These are phyloP conservation scores for Hemiprocne comata DNA, from an alignment of 2,113 vertebrate genomes.

Conservation along the genomic window DNA sequence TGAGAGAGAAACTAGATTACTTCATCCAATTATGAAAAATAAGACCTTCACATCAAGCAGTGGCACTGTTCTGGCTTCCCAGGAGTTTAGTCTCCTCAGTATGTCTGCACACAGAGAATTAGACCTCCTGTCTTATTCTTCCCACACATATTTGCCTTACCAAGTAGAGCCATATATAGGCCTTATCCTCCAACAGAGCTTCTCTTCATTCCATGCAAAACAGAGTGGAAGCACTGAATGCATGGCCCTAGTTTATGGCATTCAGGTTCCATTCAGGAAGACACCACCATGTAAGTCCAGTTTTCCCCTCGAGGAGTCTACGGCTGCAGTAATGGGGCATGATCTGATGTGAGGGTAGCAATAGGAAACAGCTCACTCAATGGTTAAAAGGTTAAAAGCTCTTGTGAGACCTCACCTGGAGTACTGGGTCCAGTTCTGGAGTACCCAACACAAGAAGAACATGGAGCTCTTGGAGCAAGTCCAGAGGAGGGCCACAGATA, in stretches of 20 bases:
- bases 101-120: background rate
- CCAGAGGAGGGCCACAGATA: too few species aligned
- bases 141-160: background rate
- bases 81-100: background rate
- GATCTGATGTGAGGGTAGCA: background rate
- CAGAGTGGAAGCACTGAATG: background rate
- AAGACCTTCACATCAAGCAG: background rate
- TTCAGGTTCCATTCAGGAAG: background rate
- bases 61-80: background rate
- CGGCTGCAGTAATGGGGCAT: rapidly evolving
- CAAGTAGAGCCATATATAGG: background rate
- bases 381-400: too few species aligned
- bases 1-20: background rate
- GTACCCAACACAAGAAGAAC: too few species aligned
- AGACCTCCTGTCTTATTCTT: background rate
- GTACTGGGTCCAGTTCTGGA: too few species aligned
- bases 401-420: too few species aligned
- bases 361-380: background rate
- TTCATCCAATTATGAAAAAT: background rate
- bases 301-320: background rate
- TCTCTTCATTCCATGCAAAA: background rate
- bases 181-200: background rate
- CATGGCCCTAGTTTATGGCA: background rate
- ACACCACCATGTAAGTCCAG: rapidly evolving
- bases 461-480: too few species aligned